Evolutionary conservation across 2,888 invertebrate species (phyloP).

Genomic region (Calliphora vomitoria): DNA sequence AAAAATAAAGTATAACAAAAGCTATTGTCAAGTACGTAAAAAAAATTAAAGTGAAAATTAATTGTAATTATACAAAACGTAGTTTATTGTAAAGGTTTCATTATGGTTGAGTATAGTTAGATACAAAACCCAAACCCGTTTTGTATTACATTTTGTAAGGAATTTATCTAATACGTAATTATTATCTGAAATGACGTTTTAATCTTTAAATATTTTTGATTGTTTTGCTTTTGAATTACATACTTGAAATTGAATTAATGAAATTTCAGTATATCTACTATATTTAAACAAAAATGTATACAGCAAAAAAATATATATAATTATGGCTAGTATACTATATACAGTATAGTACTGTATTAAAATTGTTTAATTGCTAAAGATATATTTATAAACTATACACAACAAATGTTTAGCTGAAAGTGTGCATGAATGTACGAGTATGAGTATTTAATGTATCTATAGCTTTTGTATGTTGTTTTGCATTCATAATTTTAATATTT

Average conservation of each 20-base stretch:
- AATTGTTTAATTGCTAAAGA: slow-evolving; percentile 57
- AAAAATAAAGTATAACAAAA: background rate
- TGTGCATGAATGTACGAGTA: background rate
- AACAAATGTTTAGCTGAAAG: background rate
- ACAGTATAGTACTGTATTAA: no score
- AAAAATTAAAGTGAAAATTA: background rate
- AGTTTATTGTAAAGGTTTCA: background rate
- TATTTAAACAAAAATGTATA: no score
- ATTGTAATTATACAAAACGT: slow-evolving; percentile 11
- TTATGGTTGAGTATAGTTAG: background rate
- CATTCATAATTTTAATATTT: slow-evolving; percentile 66
- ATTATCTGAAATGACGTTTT: slow-evolving; percentile 62
- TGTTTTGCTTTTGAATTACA: background rate
- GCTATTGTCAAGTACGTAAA: background rate
- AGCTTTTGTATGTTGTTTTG: slow-evolving; percentile 42
- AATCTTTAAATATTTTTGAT: slow-evolving; percentile 28
- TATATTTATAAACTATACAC: slow-evolving; percentile 10
- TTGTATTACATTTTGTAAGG: slow-evolving; percentile 18
- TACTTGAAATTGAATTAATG: slow-evolving; percentile 44
- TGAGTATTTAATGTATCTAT: slow-evolving; percentile 14
- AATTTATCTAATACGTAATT: slow-evolving; percentile 51
- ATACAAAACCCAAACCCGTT: slow-evolving; percentile 7
- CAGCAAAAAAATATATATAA: slow-evolving; percentile 18
- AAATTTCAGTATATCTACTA: no score
- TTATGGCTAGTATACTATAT: slow-evolving; percentile 28